Evolutionary conservation across 2,113 vertebrate genomes (phyloP).

Genomic region (Empidonax alnorum): DNA sequence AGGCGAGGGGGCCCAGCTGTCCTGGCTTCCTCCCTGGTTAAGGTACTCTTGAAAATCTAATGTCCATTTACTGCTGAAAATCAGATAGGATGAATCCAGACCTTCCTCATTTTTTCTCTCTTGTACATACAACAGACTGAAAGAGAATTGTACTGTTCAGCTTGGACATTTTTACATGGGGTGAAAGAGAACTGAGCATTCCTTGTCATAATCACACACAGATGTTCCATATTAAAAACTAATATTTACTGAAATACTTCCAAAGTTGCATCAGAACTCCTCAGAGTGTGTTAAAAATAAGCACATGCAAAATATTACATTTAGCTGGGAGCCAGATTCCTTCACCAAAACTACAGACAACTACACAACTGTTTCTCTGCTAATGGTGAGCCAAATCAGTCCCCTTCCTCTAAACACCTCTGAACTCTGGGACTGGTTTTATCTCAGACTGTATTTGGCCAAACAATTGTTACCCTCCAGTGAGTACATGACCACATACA

Average conservation of each 20-base stretch:
- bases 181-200: background rate
- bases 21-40: background rate
- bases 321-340: conserved; percentile 30
- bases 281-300: conserved; percentile 60
- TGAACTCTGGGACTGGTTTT: conserved; percentile 8
- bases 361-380: background rate
- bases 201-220: background rate
- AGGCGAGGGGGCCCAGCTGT: background rate
- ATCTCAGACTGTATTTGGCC: conserved; percentile 10
- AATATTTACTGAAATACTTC: conserved; percentile 65
- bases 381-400: conserved; percentile 18
- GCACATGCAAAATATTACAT: conserved; percentile 45
- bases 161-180: background rate
- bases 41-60: background rate
- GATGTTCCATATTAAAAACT: conserved; percentile 61
- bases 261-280: conserved; percentile 52
- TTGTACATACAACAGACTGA: background rate
- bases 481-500: conserved; percentile 31
- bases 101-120: background rate
- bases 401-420: conserved; percentile 27
- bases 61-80: background rate
- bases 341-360: conserved; percentile 2
- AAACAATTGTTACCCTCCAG: conserved; percentile 18
- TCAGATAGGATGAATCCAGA: background rate
- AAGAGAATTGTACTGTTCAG: background rate